phyloP scores from a whole-genome alignment of 2,113 vertebrate species.

The Tragelaphus imberbis region DNA sequence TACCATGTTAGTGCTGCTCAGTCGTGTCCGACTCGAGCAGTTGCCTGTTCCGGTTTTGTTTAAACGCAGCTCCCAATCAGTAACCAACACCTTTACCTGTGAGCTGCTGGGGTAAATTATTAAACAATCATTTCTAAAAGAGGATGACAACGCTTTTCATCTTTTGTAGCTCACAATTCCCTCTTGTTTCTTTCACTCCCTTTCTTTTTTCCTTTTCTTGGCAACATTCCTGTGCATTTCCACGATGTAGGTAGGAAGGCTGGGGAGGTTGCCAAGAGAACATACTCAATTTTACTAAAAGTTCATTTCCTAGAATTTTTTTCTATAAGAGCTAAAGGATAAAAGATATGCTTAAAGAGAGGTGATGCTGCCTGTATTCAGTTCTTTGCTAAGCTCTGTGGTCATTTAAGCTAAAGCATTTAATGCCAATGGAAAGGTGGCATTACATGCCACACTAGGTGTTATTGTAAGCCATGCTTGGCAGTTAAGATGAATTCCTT shows the following conservation, averaged over 20 bases:
- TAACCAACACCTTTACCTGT: background rate
- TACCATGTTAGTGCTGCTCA: background rate
- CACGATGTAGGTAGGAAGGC: background rate
- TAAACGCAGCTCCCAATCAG: background rate
- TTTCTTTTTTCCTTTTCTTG: background rate
- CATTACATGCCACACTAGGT: background rate
- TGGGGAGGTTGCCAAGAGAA: background rate
- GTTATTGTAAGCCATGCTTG: background rate
- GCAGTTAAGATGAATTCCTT: background rate
- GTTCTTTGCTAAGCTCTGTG: background rate
- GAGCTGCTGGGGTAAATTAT: background rate
- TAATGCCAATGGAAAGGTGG: conserved; percentile 28
- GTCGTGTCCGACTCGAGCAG: background rate
- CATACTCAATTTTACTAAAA: conserved; percentile 1
- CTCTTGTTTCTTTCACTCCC: background rate
- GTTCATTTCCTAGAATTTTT: conserved; percentile 18
- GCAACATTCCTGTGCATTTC: background rate
- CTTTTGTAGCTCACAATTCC: background rate
- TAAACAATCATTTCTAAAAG: background rate
- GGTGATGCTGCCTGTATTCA: background rate
- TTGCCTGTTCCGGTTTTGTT: background rate
- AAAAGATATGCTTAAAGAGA: background rate
- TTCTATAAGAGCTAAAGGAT: background rate
- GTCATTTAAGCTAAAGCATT: conserved; percentile 44
- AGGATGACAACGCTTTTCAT: background rate